Conservation (phyloP, 2,113 vertebrate genomes). For the Rhea americana region DNA sequence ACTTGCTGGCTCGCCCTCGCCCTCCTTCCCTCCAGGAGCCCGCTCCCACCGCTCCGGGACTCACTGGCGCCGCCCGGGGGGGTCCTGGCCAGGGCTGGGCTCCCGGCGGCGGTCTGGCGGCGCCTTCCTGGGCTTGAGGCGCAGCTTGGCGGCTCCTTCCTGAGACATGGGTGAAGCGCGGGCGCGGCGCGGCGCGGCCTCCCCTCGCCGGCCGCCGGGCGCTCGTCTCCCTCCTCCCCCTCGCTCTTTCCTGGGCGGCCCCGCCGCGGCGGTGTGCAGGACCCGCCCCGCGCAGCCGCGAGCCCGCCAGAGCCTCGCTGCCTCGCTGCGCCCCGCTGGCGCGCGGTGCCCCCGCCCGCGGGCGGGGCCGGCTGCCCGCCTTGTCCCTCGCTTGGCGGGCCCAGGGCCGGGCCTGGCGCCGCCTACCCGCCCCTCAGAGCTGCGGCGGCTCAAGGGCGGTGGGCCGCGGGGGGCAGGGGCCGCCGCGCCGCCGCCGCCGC, state of each 20-base stretch:
- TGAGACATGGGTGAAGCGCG: neutral
- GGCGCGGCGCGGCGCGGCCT: neutral
- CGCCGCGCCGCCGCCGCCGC: too few species aligned
- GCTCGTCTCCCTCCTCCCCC: too few species aligned
- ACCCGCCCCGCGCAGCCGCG: too few species aligned
- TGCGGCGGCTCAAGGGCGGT: neutral
- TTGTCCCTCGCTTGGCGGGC: accelerated
- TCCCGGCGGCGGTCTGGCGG: neutral
- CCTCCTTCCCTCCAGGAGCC: neutral
- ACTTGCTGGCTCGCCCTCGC: accelerated
- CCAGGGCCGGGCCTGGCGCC: too few species aligned
- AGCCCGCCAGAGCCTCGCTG: neutral
- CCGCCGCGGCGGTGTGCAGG: too few species aligned
- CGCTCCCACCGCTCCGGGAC: neutral
- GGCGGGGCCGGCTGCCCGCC: neutral
- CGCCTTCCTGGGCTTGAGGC: slow-evolving; percentile 55
- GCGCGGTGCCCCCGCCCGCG: neutral
- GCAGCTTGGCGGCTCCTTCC: slow-evolving; percentile 56
- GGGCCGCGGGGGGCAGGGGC: too few species aligned
- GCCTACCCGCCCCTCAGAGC: neutral
- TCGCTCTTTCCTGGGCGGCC: too few species aligned
- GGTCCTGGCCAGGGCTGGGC: neutral
- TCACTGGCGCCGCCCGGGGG: neutral
- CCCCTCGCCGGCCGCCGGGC: too few species aligned
- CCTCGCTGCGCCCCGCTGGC: too few species aligned